Conservation (phyloP, 92 coral and sea anemone genomes). For the Palythoa grandis region DNA sequence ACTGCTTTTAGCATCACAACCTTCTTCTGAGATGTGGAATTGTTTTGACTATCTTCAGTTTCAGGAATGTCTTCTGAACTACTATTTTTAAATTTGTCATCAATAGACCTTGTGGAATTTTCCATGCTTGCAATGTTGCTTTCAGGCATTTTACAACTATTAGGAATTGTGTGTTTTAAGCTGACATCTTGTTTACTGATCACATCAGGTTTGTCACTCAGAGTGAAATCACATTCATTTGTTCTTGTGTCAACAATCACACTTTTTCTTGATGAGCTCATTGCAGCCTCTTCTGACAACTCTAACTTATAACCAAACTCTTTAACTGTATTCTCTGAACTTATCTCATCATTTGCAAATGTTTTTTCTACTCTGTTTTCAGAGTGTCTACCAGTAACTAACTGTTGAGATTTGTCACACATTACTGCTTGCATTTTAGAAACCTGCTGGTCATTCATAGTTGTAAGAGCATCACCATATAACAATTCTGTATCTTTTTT, state of each 20-base stretch:
- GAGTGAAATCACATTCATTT: background rate
- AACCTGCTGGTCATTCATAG: background rate
- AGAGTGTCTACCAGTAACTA: background rate
- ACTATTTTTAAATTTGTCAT: background rate
- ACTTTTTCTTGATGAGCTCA: constrained; percentile 30
- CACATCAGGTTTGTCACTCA: background rate
- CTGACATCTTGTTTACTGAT: background rate
- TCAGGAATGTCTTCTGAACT: background rate
- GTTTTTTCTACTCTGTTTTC: background rate
- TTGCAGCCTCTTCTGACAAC: constrained; percentile 34
- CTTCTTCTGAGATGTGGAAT: background rate
- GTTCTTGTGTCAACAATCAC: constrained; percentile 30
- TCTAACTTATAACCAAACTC: background rate
- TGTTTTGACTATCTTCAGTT: background rate
- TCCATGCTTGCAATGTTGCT: background rate
- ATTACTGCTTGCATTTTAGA: background rate
- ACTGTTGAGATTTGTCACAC: background rate
- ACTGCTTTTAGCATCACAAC: background rate
- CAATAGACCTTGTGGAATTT: background rate
- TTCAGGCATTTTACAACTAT: background rate
- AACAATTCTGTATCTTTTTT: background rate
- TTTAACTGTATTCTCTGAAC: background rate
- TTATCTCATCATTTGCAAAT: background rate
- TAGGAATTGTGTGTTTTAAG: background rate
- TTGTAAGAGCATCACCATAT: background rate